Evolutionary conservation across 2,113 vertebrate genomes (phyloP).

Genomic region (Lophura nycthemera): DNA sequence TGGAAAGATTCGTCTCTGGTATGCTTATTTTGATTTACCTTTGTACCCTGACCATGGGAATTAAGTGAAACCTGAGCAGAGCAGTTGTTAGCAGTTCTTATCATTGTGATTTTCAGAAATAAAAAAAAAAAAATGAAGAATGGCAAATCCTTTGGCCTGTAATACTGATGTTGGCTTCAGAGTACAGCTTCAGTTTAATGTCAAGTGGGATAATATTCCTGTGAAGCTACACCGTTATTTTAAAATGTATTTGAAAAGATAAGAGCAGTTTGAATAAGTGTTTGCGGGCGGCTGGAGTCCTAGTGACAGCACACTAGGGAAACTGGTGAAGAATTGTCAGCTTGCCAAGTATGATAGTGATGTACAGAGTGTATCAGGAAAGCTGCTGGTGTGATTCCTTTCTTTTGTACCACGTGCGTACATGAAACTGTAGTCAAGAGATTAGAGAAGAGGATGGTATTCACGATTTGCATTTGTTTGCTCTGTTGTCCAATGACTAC

Average conservation of each 20-base stretch:
- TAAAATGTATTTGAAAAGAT: neutral
- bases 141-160: neutral
- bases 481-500: neutral
- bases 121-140: neutral
- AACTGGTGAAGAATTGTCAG: neutral
- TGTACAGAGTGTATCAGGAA: fast-evolving
- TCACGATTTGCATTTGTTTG: neutral
- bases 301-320: neutral
- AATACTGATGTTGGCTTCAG: neutral
- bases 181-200: neutral
- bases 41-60: neutral
- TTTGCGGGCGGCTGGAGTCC: neutral
- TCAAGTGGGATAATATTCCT: neutral
- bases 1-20: constrained; percentile 96
- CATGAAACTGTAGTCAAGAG: neutral
- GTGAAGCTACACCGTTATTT: fast-evolving
- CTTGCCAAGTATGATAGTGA: neutral
- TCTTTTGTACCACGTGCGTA: neutral
- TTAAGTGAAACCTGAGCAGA: neutral
- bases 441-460: neutral
- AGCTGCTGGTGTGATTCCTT: neutral
- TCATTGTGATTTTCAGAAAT: neutral
- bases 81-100: neutral
- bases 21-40: neutral
- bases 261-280: neutral